Evolutionary conservation across 1,140 invertebrate genomes (phyloP), one percentile per base, ranked within the genome.

Genomic region (Laodelphax striatellus): DNA sequence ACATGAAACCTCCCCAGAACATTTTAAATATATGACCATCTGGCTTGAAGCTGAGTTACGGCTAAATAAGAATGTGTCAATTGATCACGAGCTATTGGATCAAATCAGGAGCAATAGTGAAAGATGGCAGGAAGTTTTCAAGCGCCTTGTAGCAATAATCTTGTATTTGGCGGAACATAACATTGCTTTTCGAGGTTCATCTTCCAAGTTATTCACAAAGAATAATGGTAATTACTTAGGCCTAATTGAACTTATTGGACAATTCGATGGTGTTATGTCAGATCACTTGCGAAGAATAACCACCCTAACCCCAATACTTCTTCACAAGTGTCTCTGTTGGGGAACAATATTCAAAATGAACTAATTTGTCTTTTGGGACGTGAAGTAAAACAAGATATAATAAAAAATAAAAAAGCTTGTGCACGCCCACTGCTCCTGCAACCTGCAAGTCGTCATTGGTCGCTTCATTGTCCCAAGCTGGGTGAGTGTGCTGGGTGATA

Each of bases 281-380:
- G 58, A 62, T 28, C 64, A 67, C 54, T 58, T 67, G 50, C 60
- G 58, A 28, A 52, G 46, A 61, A 61, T 56, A 61, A 31, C 44
- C 56, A 63, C 31, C 58, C 50, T 19, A 38, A 52, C 1, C 28
- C 4, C 28, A 31, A 5, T 31, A 61, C 52, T 58, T 63, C 60
- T 64, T 62, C 46, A 53, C 57, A 34, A 58, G 58, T 19, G 57
- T 66, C 57, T 44, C 57, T 31, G 28, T 31, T 31, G 28, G 28
- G 28, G 28, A 31, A 31, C 28, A 31, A 31, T 19, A 66, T 68
- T 52, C 61, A 69, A 63, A 68, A 68, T 60, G 65, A 69, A 63
- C 60, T 68, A 44, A 69, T 66, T 58, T 41, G 61, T 43, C 42
- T 67, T 44, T n/a, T 66, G 21, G 53, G 52, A 28, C 52, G n/a